Base-by-base conservation (phyloP, 2,888 invertebrate species). In the Drosophila cognata region DNA sequence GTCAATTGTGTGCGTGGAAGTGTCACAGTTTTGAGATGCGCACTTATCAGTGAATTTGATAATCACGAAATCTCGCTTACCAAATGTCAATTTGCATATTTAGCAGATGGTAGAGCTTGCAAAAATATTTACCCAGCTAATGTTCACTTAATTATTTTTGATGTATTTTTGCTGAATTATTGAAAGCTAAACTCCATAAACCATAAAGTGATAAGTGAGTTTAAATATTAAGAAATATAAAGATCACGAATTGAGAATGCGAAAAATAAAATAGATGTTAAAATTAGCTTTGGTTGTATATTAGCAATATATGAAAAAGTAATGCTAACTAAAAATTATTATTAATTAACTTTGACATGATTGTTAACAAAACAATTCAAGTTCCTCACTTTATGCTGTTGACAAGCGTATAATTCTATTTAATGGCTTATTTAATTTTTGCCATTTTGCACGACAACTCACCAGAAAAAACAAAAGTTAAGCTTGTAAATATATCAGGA, bases 371-470 rank as follows among this genome's bases (percentile, higher is more conserved):
- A 58, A 63, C 29, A 59, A 36, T 56, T 35, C 8, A 16, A 33
- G 48, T 55, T 38, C 28, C 38, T 25, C 35, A 31, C 38, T 67
- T 50, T 2, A 33, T 21, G 48, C 31, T 1, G 13, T 35, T 69
- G 56, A 51, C 67, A 69, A 70, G 70, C 68, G 56, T 29, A 50
- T 29, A 68, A 70, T 51, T 56, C 5, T 4, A 29, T 41, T 56
- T 50, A 41, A 29, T 16, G 38, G 8, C 50, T 38, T 28, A 1
- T 10, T 13, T 18, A 8, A 31, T 25, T 13, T 41, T 25, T 29
- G 50, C 64, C n/a, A 46, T 55, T 55, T 55, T 36, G 16, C 16
- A 10, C 35, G 2, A 36, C 16, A 25, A 6, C 29, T 31, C 4
- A 43, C 11, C 10, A 21, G 10, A 28, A 10, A 7, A 16, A 16